These are phyloP conservation scores for Agrenia bidenticulata DNA, from an alignment of 2,888 invertebrate species.

Conservation along the genomic window DNA sequence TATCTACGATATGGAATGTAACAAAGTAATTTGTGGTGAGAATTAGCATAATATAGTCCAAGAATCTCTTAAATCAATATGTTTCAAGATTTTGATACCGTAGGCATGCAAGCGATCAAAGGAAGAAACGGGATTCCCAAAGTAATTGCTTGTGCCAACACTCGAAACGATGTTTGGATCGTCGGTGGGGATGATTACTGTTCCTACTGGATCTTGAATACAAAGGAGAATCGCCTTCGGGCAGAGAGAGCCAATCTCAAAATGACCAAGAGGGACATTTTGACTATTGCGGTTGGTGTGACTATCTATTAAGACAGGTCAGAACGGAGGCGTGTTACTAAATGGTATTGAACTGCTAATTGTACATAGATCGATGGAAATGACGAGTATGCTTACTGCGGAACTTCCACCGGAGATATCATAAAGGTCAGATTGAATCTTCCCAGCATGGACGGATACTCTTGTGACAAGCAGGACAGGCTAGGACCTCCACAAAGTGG, in stretches of 20 bases:
- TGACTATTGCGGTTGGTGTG: slow-evolving; percentile 64
- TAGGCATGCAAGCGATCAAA: slow-evolving; percentile 62
- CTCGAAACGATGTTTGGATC: slow-evolving; percentile 68
- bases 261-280: slow-evolving; percentile 73
- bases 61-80: too few relatives aligned
- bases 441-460: slow-evolving; percentile 32
- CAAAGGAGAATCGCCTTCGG: slow-evolving; percentile 68
- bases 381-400: slow-evolving; percentile 77
- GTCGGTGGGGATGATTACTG: slow-evolving; percentile 73
- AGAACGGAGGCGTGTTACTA: too few relatives aligned
- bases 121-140: slow-evolving; percentile 72
- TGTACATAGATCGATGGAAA: slow-evolving; percentile 62
- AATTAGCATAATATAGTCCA: too few relatives aligned
- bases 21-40: slow-evolving; percentile 64
- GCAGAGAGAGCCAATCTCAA: slow-evolving; percentile 75
- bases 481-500: slow-evolving; percentile 40
- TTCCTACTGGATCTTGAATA: slow-evolving; percentile 73
- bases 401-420: slow-evolving; percentile 79
- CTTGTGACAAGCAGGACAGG: slow-evolving; percentile 30
- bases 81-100: too few relatives aligned
- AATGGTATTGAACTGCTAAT: neutral
- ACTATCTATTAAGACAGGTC: too few relatives aligned
- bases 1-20: slow-evolving; percentile 73
- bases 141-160: slow-evolving; percentile 61
- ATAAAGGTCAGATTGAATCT: slow-evolving; percentile 48